A percentile compares a stretch with the other conserved stretches of the same genome.
Conservation (phyloP, 2,113 vertebrate genomes). For the Peromyscus polionotus region DNA sequence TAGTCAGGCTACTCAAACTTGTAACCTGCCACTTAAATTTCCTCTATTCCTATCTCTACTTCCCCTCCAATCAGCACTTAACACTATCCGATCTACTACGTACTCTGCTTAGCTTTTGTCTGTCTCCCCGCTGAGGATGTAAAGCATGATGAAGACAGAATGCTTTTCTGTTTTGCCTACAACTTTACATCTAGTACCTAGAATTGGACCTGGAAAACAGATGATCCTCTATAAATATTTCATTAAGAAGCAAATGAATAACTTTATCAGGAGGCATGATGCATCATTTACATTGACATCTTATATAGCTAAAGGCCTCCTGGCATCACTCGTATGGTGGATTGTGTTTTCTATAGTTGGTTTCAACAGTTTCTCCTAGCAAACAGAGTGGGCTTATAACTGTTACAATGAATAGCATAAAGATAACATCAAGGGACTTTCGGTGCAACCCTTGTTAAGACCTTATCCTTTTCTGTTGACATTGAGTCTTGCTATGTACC, state of each 20-base stretch:
- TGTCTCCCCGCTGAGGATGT: neutral
- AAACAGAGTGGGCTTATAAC: neutral
- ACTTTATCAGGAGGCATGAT: neutral
- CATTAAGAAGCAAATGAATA: neutral
- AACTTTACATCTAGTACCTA: neutral
- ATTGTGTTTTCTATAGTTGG: neutral
- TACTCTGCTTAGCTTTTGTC: neutral
- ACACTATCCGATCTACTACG: neutral
- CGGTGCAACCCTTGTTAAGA: neutral
- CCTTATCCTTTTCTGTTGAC: neutral
- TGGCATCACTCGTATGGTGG: neutral
- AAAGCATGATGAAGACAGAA: neutral
- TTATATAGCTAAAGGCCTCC: neutral
- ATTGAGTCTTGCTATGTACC: neutral
- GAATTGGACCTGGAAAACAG: neutral
- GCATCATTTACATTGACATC: neutral
- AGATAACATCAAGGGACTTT: neutral
- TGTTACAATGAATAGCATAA: neutral
- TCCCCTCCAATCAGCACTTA: neutral
- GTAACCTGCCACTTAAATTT: neutral
- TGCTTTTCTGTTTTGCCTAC: neutral
- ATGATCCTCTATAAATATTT: slow-evolving; percentile 18
- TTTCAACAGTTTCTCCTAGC: neutral
- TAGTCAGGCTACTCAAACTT: neutral
- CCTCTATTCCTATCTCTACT: neutral